Percentiles rank a stretch among this genome's conserved stretches.
Conservation (phyloP, 2,113 vertebrate genomes). For the Arizona elegans region DNA sequence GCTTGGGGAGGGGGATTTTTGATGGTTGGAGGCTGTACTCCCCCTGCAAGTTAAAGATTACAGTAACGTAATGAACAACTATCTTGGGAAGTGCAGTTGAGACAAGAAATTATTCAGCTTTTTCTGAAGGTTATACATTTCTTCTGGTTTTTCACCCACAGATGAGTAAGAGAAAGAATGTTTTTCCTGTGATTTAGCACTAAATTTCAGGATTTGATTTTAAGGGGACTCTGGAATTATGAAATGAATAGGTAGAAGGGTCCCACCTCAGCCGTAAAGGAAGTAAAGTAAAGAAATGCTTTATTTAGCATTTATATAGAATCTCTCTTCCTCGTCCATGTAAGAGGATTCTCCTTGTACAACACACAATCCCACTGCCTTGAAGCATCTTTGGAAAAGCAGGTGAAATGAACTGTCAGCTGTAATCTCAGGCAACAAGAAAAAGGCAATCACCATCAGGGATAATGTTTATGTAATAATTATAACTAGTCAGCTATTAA, state of each 20-base stretch:
- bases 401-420: neutral
- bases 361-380: neutral
- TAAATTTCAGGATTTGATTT: neutral
- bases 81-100: neutral
- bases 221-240: neutral
- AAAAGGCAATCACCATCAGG: neutral
- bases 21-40: neutral
- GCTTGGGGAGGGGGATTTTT: neutral
- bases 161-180: neutral
- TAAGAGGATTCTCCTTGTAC: neutral
- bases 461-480: neutral
- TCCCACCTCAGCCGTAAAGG: neutral
- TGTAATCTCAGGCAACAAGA: neutral
- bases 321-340: neutral
- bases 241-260: neutral
- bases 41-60: neutral
- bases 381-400: neutral
- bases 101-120: neutral
- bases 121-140: neutral
- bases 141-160: neutral
- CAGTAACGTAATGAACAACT: neutral
- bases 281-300: neutral
- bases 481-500: neutral
- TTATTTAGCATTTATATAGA: neutral
- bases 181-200: neutral